Percentiles rank a stretch among this genome's conserved stretches.
These are phyloP conservation scores for Andrena flavipes DNA, from an alignment of 2,888 invertebrate species.

Conservation along the genomic window DNA sequence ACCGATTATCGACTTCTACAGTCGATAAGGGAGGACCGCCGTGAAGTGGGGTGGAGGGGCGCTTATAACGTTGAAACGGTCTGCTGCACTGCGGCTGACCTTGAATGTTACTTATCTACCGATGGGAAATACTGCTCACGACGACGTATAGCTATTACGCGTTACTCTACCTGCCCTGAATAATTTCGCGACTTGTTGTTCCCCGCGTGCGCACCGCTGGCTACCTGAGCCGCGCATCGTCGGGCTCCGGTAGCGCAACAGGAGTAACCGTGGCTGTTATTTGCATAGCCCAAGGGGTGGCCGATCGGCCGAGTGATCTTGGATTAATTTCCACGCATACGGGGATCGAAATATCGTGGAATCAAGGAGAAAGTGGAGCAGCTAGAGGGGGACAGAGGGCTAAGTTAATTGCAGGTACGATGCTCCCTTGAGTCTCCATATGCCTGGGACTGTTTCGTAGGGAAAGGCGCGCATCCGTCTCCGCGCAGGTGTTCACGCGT, in stretches of 20 bases:
- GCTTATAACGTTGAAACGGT: constrained; percentile 62
- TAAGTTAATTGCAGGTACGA: constrained; percentile 20
- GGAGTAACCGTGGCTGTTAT: neutral
- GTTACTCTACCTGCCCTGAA: constrained; percentile 68
- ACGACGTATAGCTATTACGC: constrained; percentile 58
- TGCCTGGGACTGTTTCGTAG: constrained; percentile 19
- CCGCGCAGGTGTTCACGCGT: constrained; percentile 51
- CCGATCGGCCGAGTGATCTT: constrained; percentile 1
- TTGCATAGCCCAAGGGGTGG: neutral
- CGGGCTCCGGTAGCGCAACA: neutral
- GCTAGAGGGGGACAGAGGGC: neutral
- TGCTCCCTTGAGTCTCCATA: constrained; percentile 29
- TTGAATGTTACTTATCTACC: constrained; percentile 71
- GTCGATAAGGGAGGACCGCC: constrained; percentile 58
- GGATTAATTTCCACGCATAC: constrained; percentile 8
- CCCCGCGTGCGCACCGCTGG: constrained; percentile 14
- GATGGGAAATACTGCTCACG: constrained; percentile 71
- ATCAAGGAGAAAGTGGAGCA: constrained; percentile 20
- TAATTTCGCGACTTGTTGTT: constrained; percentile 69
- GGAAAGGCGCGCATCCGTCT: constrained; percentile 27
- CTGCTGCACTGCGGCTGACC: constrained; percentile 69
- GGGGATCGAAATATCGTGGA: constrained; percentile 1
- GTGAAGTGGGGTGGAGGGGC: constrained; percentile 29
- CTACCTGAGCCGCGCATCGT: constrained; percentile 14
- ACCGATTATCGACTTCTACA: constrained; percentile 57